phyloP scores from a whole-genome alignment of 2,888 invertebrate species.

The Athetis lepigone region DNA sequence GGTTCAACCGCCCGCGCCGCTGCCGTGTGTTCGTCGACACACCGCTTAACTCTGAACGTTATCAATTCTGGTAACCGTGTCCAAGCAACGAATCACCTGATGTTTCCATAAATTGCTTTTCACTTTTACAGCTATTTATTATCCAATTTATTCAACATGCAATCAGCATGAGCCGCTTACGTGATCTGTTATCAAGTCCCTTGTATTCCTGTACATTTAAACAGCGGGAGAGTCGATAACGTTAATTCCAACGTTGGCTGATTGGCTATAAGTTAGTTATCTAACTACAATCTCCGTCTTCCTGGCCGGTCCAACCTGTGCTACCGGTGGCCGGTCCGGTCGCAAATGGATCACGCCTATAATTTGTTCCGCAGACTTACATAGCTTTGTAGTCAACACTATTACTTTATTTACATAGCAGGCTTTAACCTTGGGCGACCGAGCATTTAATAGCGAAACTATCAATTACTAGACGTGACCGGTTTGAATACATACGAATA shows the following conservation, averaged over 20 bases:
- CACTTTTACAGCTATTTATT: slow-evolving; percentile 51
- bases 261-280: slow-evolving; percentile 63
- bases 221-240: slow-evolving; percentile 56
- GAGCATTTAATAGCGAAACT: slow-evolving; percentile 60
- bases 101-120: slow-evolving; percentile 50
- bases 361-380: slow-evolving; percentile 69
- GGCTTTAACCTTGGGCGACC: slow-evolving; percentile 70
- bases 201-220: slow-evolving; percentile 51
- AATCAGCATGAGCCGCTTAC: slow-evolving; percentile 54
- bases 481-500: slow-evolving; percentile 44
- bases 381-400: slow-evolving; percentile 57
- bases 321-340: slow-evolving; percentile 63
- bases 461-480: slow-evolving; percentile 63
- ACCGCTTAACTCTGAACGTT: slow-evolving; percentile 25
- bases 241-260: slow-evolving; percentile 57
- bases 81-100: slow-evolving; percentile 27
- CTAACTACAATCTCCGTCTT: slow-evolving; percentile 66
- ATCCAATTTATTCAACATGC: slow-evolving; percentile 46
- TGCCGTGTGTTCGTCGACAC: slow-evolving; percentile 40
- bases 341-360: slow-evolving; percentile 66
- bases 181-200: slow-evolving; percentile 45
- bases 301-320: slow-evolving; percentile 64
- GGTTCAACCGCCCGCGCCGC: slow-evolving; percentile 66
- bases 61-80: slow-evolving; percentile 38
- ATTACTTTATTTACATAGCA: slow-evolving; percentile 70